Evolutionary conservation across 1,140 invertebrate species (phyloP).

Genomic region (Bemisia tabaci): DNA sequence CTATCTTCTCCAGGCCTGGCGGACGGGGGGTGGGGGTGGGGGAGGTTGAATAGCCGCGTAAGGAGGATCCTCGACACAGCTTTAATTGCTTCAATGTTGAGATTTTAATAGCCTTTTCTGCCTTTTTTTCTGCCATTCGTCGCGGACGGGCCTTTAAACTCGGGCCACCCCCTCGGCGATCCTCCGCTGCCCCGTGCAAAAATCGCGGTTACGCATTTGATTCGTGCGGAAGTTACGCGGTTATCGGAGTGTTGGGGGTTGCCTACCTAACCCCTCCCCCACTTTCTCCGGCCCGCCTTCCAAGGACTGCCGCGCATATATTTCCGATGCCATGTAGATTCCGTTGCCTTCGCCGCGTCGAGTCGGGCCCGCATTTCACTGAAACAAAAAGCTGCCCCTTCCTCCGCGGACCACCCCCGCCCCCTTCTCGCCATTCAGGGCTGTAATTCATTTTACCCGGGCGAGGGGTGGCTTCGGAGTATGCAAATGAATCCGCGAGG

Average conservation of each 20-base stretch:
- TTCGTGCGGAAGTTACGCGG: too few species aligned
- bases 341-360: neutral
- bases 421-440: neutral
- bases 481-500: too few species aligned
- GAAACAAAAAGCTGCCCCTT: neutral
- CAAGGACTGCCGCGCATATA: neutral
- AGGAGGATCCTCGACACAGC: neutral
- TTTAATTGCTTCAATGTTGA: neutral
- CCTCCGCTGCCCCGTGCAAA: too few species aligned
- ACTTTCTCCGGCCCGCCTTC: neutral
- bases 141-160: neutral
- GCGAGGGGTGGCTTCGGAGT: neutral
- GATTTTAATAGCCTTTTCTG: neutral
- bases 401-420: too few species aligned
- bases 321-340: neutral
- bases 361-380: neutral
- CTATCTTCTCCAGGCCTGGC: too few species aligned
- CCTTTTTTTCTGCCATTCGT: neutral
- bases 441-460: neutral
- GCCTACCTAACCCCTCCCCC: neutral
- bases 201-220: too few species aligned
- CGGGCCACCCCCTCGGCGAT: too few species aligned
- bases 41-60: neutral
- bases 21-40: too few species aligned
- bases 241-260: too few species aligned